Base-by-base conservation (phyloP, 2,797 vertebrate genomes). In the Xiphophorus birchmanni region DNA sequence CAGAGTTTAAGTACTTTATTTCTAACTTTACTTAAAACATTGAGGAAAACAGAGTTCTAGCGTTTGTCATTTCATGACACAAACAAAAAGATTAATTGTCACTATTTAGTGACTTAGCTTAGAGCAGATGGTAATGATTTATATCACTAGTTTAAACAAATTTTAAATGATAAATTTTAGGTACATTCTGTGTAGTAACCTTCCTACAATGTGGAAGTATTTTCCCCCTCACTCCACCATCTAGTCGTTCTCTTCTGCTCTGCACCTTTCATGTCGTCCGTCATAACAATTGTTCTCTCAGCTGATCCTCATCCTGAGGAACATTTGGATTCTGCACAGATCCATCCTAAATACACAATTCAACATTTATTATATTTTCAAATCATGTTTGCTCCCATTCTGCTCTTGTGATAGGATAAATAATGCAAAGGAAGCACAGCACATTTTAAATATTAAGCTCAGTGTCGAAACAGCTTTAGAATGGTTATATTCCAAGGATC, bases 1-100 rank as follows among this genome's bases (percentile, higher is more conserved):
- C 40, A 65, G 69, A 50, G 37, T 82, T 54, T 78, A 47, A 84
- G 54, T 50, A 78, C 79, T 86, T 84, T 45, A 84, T 81, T 84
- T 86, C 60, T 48, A 52, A 73, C 79, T 60, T 82, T 50, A 73
- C 81, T 82, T 77, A 60, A 74, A 58, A 78, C 52, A 69, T 35
- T 40, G 8, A 73, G 81, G 21, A 74, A 74, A 73, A 50, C 2
- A 21, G n/a, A 74, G 76, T 0, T 23, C 69, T 12, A 44, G 32
- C 76, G 35, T 69, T 47, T 80, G 54, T 17, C 47, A 48, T 78
- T 71, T 82, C 56, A 76, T 74, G 77, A 71, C 81, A 52, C 75
- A 73, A 44, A 67, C 17, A 76, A 0, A 69, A 78, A 60, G 26
- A 65, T 52, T 21, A 50, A 67, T 10, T 44, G 50, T 78, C 54